Percentiles rank a stretch among this genome's conserved stretches.
Conservation (phyloP, 1,140 invertebrate species). For the Hetaerina americana region DNA sequence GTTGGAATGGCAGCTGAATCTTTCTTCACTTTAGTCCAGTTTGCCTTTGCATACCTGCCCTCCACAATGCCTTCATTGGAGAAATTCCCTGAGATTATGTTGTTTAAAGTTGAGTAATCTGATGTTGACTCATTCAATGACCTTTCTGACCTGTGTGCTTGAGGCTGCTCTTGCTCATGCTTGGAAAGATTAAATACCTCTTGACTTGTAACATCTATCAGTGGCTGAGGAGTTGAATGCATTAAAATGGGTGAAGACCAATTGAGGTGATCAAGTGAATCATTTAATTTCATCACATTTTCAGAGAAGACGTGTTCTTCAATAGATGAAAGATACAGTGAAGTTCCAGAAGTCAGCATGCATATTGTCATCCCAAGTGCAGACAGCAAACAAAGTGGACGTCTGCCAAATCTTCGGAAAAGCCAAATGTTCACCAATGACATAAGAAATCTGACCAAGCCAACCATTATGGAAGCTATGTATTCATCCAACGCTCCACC, state of each 20-base stretch:
- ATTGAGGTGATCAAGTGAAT: not conserved
- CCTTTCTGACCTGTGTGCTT: not conserved
- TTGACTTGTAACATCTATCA: not conserved
- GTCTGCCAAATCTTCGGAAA: constrained; percentile 33
- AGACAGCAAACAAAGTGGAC: constrained; percentile 36
- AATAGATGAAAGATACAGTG: not conserved
- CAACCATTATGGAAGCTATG: constrained; percentile 44
- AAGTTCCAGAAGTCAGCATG: constrained; percentile 33
- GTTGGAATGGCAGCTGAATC: too few relatives aligned
- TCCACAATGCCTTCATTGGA: not conserved
- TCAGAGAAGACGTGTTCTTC: not conserved
- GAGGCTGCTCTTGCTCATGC: not conserved
- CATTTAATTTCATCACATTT: not conserved
- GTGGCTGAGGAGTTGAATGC: not conserved
- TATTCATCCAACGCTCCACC: constrained; percentile 17
- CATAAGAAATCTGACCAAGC: constrained; percentile 45
- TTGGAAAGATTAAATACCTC: too few relatives aligned
- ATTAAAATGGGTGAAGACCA: not conserved
- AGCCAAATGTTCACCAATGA: constrained; percentile 39
- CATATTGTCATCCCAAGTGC: constrained; percentile 35
- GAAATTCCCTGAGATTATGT: not conserved
- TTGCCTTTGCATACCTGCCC: too few relatives aligned
- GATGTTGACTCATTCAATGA: not conserved
- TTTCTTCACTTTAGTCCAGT: too few relatives aligned
- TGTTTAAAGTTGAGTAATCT: not conserved